Conservation (phyloP, 2,113 vertebrate genomes). For the Anolis sagrei region DNA sequence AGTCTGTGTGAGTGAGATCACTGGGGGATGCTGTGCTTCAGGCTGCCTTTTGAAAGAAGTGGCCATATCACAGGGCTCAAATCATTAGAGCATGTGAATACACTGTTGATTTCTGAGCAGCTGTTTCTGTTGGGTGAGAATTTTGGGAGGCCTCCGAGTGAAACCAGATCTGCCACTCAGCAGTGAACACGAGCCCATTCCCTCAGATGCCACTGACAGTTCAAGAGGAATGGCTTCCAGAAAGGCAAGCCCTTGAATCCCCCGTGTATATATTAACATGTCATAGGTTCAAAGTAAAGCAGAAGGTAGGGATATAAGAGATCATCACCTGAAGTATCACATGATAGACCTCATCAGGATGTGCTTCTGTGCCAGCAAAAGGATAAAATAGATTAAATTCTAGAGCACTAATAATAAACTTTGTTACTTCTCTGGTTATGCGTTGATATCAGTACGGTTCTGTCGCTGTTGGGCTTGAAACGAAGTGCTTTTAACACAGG, state of each 20-base stretch:
- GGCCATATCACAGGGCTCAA: constrained; percentile 60
- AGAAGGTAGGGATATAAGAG: constrained; percentile 64
- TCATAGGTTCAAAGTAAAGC: constrained; percentile 48
- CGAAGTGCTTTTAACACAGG: no score
- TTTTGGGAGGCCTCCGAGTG: constrained; percentile 59
- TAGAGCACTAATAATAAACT: constrained; percentile 47
- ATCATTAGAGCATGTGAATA: constrained; percentile 69
- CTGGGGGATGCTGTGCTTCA: background rate
- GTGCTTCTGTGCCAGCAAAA: constrained; percentile 48
- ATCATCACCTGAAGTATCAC: constrained; percentile 64
- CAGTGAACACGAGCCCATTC: constrained; percentile 47
- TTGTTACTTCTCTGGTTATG: background rate
- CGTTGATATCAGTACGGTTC: no score
- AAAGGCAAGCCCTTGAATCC: constrained; percentile 69
- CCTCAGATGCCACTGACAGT: constrained; percentile 54
- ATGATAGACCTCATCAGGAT: constrained; percentile 56
- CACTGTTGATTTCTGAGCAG: constrained; percentile 67
- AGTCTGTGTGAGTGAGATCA: constrained; percentile 27
- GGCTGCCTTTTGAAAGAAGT: constrained; percentile 55
- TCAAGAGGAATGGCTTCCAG: constrained; percentile 67
- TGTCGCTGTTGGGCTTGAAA: no score
- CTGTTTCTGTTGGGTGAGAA: constrained; percentile 67
- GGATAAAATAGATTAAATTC: constrained; percentile 56
- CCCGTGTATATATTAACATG: constrained; percentile 71
- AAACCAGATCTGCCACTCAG: constrained; percentile 66